phyloP scores from a whole-genome alignment of 2,113 vertebrate genomes.

The Pelobates fuscus region DNA sequence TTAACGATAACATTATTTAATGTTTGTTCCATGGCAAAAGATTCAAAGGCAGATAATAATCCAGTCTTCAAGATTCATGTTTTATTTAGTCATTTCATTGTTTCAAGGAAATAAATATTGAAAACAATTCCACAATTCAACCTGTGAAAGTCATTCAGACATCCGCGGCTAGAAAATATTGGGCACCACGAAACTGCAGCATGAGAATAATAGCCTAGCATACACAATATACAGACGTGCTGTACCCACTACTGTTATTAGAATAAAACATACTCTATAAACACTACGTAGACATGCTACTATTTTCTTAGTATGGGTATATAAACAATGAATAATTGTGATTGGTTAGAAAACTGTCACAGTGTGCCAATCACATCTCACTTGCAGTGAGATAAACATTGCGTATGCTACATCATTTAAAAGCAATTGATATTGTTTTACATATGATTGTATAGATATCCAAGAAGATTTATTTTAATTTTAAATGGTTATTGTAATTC shows the following conservation, averaged over 20 bases:
- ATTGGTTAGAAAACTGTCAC: background rate
- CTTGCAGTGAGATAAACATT: too few relatives aligned
- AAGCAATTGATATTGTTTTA: too few relatives aligned
- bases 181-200: conserved; percentile 22
- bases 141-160: conserved; percentile 30
- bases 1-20: conserved; percentile 8
- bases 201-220: conserved; percentile 17
- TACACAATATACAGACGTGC: background rate
- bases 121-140: conserved; percentile 41
- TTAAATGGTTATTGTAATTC: too few relatives aligned
- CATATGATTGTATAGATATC: too few relatives aligned
- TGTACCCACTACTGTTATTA: conserved; percentile 1
- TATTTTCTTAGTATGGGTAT: background rate
- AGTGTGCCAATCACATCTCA: too few relatives aligned
- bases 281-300: background rate
- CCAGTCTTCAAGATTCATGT: conserved; percentile 26
- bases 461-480: too few relatives aligned
- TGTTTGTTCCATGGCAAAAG: conserved; percentile 23
- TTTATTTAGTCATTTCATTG: conserved; percentile 42
- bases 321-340: background rate
- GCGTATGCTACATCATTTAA: too few relatives aligned
- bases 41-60: conserved; percentile 33
- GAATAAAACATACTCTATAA: background rate
- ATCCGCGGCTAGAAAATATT: conserved; percentile 22
- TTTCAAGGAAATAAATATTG: conserved; percentile 40